Base-by-base conservation (phyloP, 2,797 vertebrate genomes). In the Avahi laniger region DNA sequence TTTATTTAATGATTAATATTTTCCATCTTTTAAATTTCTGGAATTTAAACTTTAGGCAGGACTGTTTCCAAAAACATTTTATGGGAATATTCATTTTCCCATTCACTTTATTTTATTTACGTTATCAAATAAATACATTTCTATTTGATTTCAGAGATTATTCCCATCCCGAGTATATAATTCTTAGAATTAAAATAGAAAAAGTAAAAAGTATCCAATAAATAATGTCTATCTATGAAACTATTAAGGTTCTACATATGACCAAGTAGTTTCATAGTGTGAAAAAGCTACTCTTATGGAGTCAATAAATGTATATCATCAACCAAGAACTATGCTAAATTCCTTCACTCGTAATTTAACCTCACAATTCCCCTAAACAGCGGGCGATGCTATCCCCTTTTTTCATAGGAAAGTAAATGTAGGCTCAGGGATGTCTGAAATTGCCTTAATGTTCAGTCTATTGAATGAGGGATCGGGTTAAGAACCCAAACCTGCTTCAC, bases 1-100 rank as follows among this genome's bases (percentile, higher is more conserved):
- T 90, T 90, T 79, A 92, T n/a, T 89, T 83, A 59, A 30, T 73
- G 7, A 46, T 78, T 84, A 89, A 59, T 81, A 30, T 67, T 95
- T 89, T 11, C n/a, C 46, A 79, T 54, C 84, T 86, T 93, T 94
- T 43, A 46, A 96, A 35, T 76, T 67, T n/a, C 35, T 85, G 6
- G 18, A 80, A 61, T 73, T 90, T 78, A 75, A 70, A 85, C 80
- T 92, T 89, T 61, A 75, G 41, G 18, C 7, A 79, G 26, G 65
- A 83, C 26, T 88, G 3, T 90, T 94, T 88, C 73, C 76, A 84
- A 82, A 69, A 67, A 72, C 1, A 91, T 46, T 63, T 83, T 95
- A 65, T 70, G 38, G n/a, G 12, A 78, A 76, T 86, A 85, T 65
- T 63, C 33, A 54, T 54, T 91, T 96, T 30, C 12, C 17, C 33